Evolutionary conservation across 1,140 invertebrate species (phyloP).

Genomic region (Lasioglossum baleicum): DNA sequence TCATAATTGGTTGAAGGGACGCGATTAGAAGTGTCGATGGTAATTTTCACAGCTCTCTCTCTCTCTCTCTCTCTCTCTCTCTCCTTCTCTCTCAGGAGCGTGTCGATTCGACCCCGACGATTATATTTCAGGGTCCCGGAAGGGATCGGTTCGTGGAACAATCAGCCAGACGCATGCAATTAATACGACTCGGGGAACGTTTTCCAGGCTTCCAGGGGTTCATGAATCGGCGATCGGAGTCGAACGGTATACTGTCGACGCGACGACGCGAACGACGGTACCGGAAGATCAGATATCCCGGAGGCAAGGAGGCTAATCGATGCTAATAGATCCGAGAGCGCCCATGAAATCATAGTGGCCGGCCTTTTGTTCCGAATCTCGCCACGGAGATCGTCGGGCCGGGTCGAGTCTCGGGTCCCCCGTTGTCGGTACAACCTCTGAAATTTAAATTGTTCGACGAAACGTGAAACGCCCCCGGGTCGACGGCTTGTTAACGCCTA

Average conservation of each 20-base stretch:
- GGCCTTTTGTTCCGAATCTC: constrained; percentile 19
- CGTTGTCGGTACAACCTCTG: background rate
- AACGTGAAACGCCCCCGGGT: constrained; percentile 13
- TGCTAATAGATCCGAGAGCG: constrained; percentile 22
- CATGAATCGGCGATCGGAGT: background rate
- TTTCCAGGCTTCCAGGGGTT: background rate
- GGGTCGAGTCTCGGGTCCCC: background rate
- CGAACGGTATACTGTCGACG: background rate
- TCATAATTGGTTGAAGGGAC: too few species aligned
- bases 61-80: too few species aligned
- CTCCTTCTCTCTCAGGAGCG: too few species aligned
- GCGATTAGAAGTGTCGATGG: too few species aligned
- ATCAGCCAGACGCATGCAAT: background rate
- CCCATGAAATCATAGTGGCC: constrained; percentile 25
- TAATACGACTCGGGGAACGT: background rate
- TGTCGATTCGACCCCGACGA: too few species aligned
- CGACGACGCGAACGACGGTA: background rate
- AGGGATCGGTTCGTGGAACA: too few species aligned
- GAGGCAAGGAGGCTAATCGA: constrained; percentile 19
- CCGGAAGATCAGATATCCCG: constrained; percentile 15
- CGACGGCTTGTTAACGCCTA: constrained; percentile 33
- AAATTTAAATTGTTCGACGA: constrained; percentile 42
- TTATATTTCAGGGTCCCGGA: too few species aligned
- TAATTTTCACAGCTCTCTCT: too few species aligned
- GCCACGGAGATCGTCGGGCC: background rate